Conservation (phyloP, 2,888 invertebrate genomes). For the Ceramica pisi region DNA sequence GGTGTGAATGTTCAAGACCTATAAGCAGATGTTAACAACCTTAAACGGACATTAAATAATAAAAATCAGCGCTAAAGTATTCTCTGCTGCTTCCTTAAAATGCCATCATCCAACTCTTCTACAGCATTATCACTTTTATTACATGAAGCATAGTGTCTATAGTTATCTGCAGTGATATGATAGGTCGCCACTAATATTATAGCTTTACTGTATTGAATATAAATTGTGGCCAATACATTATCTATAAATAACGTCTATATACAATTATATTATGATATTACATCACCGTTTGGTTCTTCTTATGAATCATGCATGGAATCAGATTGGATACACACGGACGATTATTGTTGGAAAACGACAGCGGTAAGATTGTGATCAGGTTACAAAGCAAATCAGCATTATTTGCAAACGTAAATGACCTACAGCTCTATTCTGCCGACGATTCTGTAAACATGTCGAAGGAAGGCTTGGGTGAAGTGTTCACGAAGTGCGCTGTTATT, state of each 20-base stretch:
- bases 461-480: too few species aligned
- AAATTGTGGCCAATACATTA: constrained; percentile 53
- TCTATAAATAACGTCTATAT: constrained; percentile 58
- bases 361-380: not conserved
- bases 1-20: constrained; percentile 36
- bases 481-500: too few species aligned
- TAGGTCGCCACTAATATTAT: constrained; percentile 48
- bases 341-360: constrained; percentile 5
- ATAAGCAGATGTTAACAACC: constrained; percentile 35
- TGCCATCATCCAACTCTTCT: constrained; percentile 33
- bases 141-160: constrained; percentile 1
- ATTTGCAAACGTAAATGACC: not conserved
- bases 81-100: constrained; percentile 46
- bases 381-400: not conserved
- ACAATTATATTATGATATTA: constrained; percentile 60
- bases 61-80: constrained; percentile 57
- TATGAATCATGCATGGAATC: constrained; percentile 62
- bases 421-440: too few species aligned
- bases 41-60: constrained; percentile 28
- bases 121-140: constrained; percentile 38
- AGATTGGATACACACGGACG: constrained; percentile 35
- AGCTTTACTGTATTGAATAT: constrained; percentile 61
- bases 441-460: too few species aligned
- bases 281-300: constrained; percentile 52
- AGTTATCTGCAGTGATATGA: constrained; percentile 19